Evolutionary conservation across 2,113 vertebrate genomes (phyloP), one percentile per base, ranked within the genome.

Genomic region (Chaetodon trifascialis): DNA sequence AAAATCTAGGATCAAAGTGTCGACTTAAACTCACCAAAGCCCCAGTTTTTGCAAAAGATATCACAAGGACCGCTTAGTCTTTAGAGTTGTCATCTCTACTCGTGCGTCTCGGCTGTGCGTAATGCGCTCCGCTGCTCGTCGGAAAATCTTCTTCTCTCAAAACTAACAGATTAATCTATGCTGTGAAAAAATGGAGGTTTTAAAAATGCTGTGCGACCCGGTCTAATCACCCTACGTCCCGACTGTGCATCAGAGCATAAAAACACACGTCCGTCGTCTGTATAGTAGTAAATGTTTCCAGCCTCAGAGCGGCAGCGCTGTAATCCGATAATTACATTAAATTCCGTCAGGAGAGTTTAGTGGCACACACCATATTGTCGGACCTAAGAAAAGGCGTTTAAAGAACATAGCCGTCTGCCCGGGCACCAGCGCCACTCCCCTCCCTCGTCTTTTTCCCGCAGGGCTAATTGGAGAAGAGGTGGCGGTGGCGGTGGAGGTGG

Each of bases 241-340:
- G 23, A 21, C 25, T 5, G 72, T 38, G 58, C 65, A 72, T 21
- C 64, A 47, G 71, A 78, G 85, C 64, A 56, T 21, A 49, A 64
- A 81, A 80, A 78, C 82, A 47, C 73, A 47, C 73, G 66, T 81
- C 77, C 46, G 70, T 74, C 49, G 40, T 81, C 72, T 25, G 67
- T 47, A 25, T 79, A 85, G 91, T 91, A 91, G 91, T 90, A 89
- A 94, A 90, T 86, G 89, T 89, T 78, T 77, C 38, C 87, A 79
- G 89, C 88, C 80, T 79, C 78, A 38, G 82, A 82, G 89, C 79
- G 9, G 79, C 82, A 79, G 80, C 82, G 14, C 72, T 66, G 36
- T 95, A 95, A 95, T 95, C 95, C 94, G 73, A 85, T 95, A 94
- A 95, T 94, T 88, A 90, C 93, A 90, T 94, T 95, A 93, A 84